Evolutionary conservation across 2,113 vertebrate species (phyloP).

Genomic region (Oryzias melastigma): DNA sequence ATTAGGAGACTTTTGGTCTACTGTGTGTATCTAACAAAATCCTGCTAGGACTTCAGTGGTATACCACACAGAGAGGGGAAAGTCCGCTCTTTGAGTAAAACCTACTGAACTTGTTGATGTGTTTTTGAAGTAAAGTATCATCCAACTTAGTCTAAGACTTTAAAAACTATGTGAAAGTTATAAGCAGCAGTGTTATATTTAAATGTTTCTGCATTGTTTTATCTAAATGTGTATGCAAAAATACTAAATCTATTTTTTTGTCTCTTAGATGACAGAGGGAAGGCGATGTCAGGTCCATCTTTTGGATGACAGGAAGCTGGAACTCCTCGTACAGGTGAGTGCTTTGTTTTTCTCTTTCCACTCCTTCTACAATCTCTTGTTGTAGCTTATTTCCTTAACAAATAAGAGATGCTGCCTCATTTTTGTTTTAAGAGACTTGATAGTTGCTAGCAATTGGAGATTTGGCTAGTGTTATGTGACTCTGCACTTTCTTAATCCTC

Average conservation of each 20-base stretch:
- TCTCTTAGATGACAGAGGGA: constrained; percentile 91
- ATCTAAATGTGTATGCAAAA: not conserved
- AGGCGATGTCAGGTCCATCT: constrained; percentile 97
- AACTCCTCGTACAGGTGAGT: constrained; percentile 93
- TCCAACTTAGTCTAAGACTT: too few species aligned
- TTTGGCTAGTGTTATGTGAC: constrained; percentile 50
- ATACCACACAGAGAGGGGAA: constrained; percentile 7
- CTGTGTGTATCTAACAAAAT: constrained; percentile 44
- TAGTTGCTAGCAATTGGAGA: constrained; percentile 56
- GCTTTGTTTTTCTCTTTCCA: not conserved
- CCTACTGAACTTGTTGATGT: too few species aligned
- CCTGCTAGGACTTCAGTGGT: constrained; percentile 32
- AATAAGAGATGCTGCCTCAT: constrained; percentile 18
- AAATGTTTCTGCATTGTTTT: not conserved
- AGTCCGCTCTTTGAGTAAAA: not conserved
- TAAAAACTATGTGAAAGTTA: too few species aligned
- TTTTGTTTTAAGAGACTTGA: constrained; percentile 6
- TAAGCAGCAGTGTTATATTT: not conserved
- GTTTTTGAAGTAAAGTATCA: too few species aligned
- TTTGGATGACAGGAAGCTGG: constrained; percentile 94
- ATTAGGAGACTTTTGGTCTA: constrained; percentile 29
- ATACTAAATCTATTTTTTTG: constrained; percentile 17
- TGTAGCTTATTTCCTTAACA: constrained; percentile 21
- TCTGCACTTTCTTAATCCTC: constrained; percentile 51
- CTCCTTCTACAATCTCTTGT: constrained; percentile 11